Evolutionary conservation across 2,888 invertebrate species (phyloP).

Genomic region (Lasioglossum pauxillum): DNA sequence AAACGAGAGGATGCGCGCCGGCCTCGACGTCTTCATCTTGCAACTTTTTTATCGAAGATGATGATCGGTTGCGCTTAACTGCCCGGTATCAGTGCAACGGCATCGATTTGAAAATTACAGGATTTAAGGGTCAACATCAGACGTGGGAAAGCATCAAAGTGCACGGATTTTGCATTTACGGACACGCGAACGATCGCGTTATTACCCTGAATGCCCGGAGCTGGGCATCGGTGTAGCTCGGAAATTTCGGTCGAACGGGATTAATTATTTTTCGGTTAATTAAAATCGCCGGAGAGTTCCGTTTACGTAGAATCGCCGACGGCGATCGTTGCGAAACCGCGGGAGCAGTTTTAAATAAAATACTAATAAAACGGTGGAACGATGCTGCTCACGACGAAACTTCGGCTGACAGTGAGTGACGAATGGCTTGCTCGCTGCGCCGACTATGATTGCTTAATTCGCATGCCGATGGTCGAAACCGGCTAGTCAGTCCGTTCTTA

Average conservation of each 20-base stretch:
- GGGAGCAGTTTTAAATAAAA: slow-evolving; percentile 29
- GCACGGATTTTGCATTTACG: slow-evolving; percentile 29
- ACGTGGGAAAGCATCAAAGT: slow-evolving; percentile 27
- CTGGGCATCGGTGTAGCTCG: background rate
- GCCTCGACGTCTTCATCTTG: slow-evolving; percentile 38
- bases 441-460: slow-evolving; percentile 81
- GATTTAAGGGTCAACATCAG: slow-evolving; percentile 7
- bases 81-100: slow-evolving; percentile 21
- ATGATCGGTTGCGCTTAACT: slow-evolving; percentile 48
- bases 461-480: slow-evolving; percentile 76
- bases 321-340: slow-evolving; percentile 27
- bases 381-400: slow-evolving; percentile 55
- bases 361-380: slow-evolving; percentile 44
- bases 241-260: slow-evolving; percentile 9
- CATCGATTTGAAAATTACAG: slow-evolving; percentile 45
- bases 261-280: slow-evolving; percentile 27
- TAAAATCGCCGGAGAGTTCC: slow-evolving; percentile 18
- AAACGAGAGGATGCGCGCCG: slow-evolving; percentile 27
- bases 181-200: slow-evolving; percentile 29
- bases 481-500: slow-evolving; percentile 75
- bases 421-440: slow-evolving; percentile 75
- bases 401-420: slow-evolving; percentile 77
- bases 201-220: background rate
- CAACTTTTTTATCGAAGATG: slow-evolving; percentile 15
- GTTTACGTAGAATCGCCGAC: background rate